Evolutionary conservation across 2,797 vertebrate species (phyloP), one percentile per base, ranked within the genome.

Genomic region (Presbytis comata): DNA sequence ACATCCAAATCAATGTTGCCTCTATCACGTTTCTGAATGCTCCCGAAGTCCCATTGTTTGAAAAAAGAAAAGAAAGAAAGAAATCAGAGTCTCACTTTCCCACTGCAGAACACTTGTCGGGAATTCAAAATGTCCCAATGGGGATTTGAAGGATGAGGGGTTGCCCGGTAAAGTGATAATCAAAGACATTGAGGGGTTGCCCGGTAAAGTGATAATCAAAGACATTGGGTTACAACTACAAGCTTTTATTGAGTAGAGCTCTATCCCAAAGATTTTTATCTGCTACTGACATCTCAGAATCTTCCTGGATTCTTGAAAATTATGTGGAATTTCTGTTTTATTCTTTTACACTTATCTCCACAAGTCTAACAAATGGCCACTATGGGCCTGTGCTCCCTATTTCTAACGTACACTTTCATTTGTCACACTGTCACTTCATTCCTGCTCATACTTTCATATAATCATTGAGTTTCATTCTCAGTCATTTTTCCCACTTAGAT

Each of bases 341-440:
- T 67, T 84, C 67, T 81, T 96, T 82, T 81, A 78, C 26, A 89
- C 89, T 95, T 95, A 80, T 72, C 72, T 95, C 16, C 53, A 53
- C 19, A 59, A 59, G 70, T n/a, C 33, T 93, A 79, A 72, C 80
- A 81, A 36, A 81, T 80, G 36, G 61, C 26, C 72, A 75, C 36
- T 26, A n/a, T 30, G 78, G 72, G 46, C 19, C 61, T 95, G 55
- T 90, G 76, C 55, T 70, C 24, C 39, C 44, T 72, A 24, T 94
- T 74, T 93, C 59, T 59, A 57, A 83, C 21, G 2, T 61, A 53
- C 59, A 21, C 46, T 86, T 96, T 84, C 70, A 89, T 80, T 87
- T 95, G 82, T 89, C 95, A 88, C 14, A 17, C 24, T 12, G n/a
- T 83, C 53, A 26, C 72, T 91, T 97, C 30, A 36, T 70, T 74